phyloP scores from a whole-genome alignment of 1,140 invertebrate genomes.

The Heliconius nattereri region DNA sequence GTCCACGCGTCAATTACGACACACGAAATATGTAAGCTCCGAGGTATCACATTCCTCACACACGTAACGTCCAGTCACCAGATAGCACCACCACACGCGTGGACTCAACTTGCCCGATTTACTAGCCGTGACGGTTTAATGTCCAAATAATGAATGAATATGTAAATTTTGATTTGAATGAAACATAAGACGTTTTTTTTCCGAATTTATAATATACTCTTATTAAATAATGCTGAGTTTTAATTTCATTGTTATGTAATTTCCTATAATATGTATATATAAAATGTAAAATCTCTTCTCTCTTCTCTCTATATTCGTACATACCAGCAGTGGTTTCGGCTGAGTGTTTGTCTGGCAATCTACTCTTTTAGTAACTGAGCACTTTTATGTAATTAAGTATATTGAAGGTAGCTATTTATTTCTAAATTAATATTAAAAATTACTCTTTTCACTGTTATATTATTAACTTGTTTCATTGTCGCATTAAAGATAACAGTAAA shows the following conservation, averaged over 20 bases:
- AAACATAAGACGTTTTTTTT: background rate
- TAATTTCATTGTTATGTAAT: background rate
- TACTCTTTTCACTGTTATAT: background rate
- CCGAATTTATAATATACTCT: background rate
- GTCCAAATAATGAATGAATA: conserved; percentile 1
- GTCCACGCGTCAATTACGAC: conserved; percentile 31
- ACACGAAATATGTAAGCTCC: conserved; percentile 5
- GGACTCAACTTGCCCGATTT: background rate
- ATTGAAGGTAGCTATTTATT: background rate
- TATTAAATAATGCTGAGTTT: background rate
- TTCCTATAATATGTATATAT: background rate
- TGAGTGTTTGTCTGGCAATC: too few relatives aligned
- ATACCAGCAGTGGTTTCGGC: too few relatives aligned
- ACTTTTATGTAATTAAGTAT: too few relatives aligned
- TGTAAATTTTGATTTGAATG: background rate
- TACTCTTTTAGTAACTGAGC: too few relatives aligned
- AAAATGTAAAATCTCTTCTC: too few relatives aligned
- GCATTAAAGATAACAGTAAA: background rate
- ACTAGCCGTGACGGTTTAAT: conserved; percentile 3
- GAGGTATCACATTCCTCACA: conserved; percentile 3
- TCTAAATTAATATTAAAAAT: background rate
- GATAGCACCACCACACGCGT: background rate
- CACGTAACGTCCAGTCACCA: conserved; percentile 6
- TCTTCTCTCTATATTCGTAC: too few relatives aligned
- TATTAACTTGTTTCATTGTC: background rate